These are phyloP conservation scores for Pseudonaja textilis DNA, from an alignment of 2,113 vertebrate genomes.

Conservation along the genomic window DNA sequence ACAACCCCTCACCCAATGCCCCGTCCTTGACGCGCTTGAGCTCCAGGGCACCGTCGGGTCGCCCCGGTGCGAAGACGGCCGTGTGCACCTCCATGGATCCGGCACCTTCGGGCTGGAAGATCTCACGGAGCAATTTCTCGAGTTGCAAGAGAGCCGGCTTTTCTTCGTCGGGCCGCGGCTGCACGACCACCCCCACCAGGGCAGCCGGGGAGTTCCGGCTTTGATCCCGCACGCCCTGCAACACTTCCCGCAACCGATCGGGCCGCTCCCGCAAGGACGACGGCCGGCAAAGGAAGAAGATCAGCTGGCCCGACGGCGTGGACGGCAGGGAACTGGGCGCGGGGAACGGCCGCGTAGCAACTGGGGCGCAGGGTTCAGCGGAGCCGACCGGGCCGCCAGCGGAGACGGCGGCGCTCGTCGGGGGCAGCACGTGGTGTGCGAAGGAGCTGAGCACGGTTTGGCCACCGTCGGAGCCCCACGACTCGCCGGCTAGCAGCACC, in stretches of 20 bases:
- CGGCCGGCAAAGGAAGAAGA: constrained; percentile 48
- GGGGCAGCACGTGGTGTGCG: neutral
- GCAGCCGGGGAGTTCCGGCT: constrained; percentile 26
- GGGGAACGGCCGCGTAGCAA: neutral
- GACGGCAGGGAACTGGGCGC: neutral
- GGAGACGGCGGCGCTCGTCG: fast-evolving
- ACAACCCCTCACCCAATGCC: neutral
- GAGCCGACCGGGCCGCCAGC: neutral
- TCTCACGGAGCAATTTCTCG: constrained; percentile 37
- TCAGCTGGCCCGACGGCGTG: constrained; percentile 22
- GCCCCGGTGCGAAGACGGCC: constrained; percentile 48
- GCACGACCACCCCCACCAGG: constrained; percentile 34
- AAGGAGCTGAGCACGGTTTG: neutral
- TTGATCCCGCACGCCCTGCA: constrained; percentile 37
- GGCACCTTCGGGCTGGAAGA: constrained; percentile 2
- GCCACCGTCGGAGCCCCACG: constrained; percentile 53
- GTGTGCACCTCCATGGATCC: constrained; percentile 51
- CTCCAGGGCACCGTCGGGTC: constrained; percentile 34
- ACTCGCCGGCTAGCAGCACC: constrained; percentile 10
- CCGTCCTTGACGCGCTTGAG: neutral
- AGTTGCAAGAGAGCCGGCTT: constrained; percentile 24
- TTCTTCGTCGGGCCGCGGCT: constrained; percentile 41
- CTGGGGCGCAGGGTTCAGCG: fast-evolving
- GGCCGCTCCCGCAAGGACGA: constrained; percentile 19
- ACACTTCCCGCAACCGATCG: constrained; percentile 60